These are phyloP conservation scores for Arctocebus calabarensis DNA, from an alignment of 2,797 vertebrate genomes.

Conservation along the genomic window DNA sequence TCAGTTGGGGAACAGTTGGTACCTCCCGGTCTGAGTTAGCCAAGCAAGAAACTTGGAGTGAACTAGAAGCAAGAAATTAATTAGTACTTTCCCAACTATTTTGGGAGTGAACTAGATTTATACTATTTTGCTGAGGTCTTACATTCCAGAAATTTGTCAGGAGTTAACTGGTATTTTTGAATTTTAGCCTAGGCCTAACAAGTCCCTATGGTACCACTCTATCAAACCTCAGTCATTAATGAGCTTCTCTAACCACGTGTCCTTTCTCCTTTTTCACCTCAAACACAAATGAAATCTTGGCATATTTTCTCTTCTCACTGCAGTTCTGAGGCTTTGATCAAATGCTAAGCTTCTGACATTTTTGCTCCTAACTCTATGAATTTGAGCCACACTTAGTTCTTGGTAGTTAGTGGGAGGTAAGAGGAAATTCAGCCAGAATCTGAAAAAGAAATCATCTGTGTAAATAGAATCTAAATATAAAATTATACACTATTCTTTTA, in stretches of 20 bases:
- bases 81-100: no score
- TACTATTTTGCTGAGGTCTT: no score
- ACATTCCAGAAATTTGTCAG: no score
- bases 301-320: not conserved
- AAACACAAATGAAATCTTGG: conserved; percentile 28
- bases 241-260: not conserved
- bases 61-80: no score
- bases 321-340: conserved; percentile 19
- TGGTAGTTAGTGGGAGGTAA: conserved; percentile 42
- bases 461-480: conserved; percentile 16
- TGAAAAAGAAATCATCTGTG: not conserved
- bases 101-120: no score
- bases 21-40: no score
- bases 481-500: conserved; percentile 26
- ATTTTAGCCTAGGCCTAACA: no score
- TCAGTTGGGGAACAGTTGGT: no score
- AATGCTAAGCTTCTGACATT: conserved; percentile 49
- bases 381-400: not conserved
- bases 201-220: not conserved
- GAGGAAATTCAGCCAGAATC: conserved; percentile 54
- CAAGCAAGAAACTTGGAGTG: no score
- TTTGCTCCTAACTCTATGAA: conserved; percentile 46
- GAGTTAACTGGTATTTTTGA: no score
- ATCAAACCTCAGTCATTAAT: not conserved
- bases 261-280: not conserved